Base-by-base conservation (phyloP, 2,797 vertebrate species). In the Cossypha heuglini region DNA sequence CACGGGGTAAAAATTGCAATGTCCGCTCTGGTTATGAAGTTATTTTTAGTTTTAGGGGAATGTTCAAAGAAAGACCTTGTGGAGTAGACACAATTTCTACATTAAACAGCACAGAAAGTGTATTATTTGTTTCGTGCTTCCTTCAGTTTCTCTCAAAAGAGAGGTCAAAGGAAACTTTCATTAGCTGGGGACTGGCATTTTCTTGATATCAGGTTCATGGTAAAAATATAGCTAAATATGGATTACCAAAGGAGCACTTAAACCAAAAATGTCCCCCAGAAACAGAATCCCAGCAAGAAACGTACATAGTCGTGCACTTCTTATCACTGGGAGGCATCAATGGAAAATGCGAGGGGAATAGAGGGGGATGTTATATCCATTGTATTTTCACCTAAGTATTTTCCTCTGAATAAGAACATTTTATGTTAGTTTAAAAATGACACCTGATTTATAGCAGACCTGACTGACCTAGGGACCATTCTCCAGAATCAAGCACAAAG, bases 1-100 rank as follows among this genome's bases (percentile, higher is more conserved):
- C 24, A 24, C 11, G 42, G 38, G 61, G 29, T 21, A 35, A 89
- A 69, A 83, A 49, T 6, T 29, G 14, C 0, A 0, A 38, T 0
- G 1, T 59, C 57, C 1, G 0, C 17, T 76, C 62, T 18, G 12
- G 38, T 25, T 66, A 26, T 9, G 42, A 68, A 66, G 33, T 63
- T 63, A 35, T 24, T 55, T 76, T 63, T 83, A 63, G 26, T 57
- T 89, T 92, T 49, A 71, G 38, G 38, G 61, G 22, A 52, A 62
- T 19, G 26, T 67, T 82, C n/a, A 66, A 59, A 54, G 42, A 31
- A 52, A 77, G 63, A 10, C 5, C 13, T 26, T 6, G 1, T 43
- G n/a, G 58, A 42, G 45, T 68, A 31, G 17, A 59, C 16, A 55
- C 10, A 37, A 22, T 40, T 73, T 62, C 63, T 59, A 8, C 1